Base-by-base conservation (phyloP, 2,113 vertebrate species). In the Cephalopholis sonnerati region DNA sequence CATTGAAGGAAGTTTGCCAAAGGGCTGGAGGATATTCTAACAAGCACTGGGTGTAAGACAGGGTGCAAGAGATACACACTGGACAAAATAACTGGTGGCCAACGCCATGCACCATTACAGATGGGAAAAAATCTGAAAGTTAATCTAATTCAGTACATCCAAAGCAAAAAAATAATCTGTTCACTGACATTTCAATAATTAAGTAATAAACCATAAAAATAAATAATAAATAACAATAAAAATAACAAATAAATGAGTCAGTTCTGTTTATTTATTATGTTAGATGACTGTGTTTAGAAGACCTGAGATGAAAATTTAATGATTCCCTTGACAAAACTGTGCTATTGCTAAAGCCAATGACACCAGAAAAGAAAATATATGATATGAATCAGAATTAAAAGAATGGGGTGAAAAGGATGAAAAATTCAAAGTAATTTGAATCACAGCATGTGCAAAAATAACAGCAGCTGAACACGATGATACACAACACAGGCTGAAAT, bases 371-470 rank as follows among this genome's bases (percentile, higher is more conserved):
- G 10, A 50, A 65, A 74, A 68, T 29, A 36, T 48, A 63, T 17
- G 2, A 0, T 32, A 51, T 64, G n/a, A 70, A 58, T 64, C 50
- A 65, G 41, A 84, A 81, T 0, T 61, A 57, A 70, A 20, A 16
- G 46, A 75, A 74, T 50, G 18, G 48, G 20, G 0, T 64, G 53
- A 70, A 81, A 77, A 44, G 5, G n/a, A 55, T 8, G 0, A 54
- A 78, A 73, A 58, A 17, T 13, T 12, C 67, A 82, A 79, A 41
- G 61, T 20, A 63, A 72, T 71, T 58, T 54, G 58, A 66, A 75
- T 68, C 29, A 51, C 69, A 63, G 69, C 54, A 2, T 44, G 72
- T n/a, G 18, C 1, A 22, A 70, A 70, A 62, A 81, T 53, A 36
- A 51, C 16, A 53, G 54, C 13, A 66, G 16, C 29, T 10, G n/a